Base-by-base conservation (phyloP, 1,140 invertebrate species). In the Drosophila ercepeae region DNA sequence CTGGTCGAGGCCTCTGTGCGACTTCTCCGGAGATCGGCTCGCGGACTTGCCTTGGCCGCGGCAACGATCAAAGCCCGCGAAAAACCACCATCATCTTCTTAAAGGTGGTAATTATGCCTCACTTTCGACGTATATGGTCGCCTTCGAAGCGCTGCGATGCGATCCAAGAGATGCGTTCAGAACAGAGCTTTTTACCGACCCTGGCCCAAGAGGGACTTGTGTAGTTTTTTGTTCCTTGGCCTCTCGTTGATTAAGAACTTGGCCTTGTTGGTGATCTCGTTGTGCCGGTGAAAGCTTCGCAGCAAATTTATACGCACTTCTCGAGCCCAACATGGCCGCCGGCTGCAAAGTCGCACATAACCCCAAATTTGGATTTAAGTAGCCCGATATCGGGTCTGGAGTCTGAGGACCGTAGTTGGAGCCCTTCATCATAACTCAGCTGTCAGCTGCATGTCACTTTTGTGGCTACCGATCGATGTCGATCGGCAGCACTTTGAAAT, bases 101-200 rank as follows among this genome's bases (percentile, higher is more conserved):
- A 88, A 89, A 89, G 86, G 86, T 89, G 86, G 86, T 89, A 89
- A 89, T 89, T 89, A 89, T 89, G 86, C 83, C 74, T 75, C 68
- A 75, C 64, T 71, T 67, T 70, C 70, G 49, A 48, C 55, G 46
- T 51, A 72, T 73, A 51, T 64, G 70, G 48, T 74, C 34, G 69
- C 63, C 63, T 25, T 18, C 46, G 46, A 49, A 27, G 25, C 44
- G 39, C 29, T 39, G 25, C 55, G 36, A 58, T 44, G 19, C 58
- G 48, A 53, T 42, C 36, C 58, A n/a, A 29, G 42, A 55, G 55
- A 52, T 74, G 69, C 34, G 44, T 45, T 50, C 27, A 23, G 29
- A 53, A 48, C 49, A 61, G 48, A 25, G 44, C 53, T 55, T 64
- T 70, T 59, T 46, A 11, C 29, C 9, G 29, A 42, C 14, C 9